phyloP scores from a whole-genome alignment of 2,113 vertebrate species.

The Notarius quadriscutis region DNA sequence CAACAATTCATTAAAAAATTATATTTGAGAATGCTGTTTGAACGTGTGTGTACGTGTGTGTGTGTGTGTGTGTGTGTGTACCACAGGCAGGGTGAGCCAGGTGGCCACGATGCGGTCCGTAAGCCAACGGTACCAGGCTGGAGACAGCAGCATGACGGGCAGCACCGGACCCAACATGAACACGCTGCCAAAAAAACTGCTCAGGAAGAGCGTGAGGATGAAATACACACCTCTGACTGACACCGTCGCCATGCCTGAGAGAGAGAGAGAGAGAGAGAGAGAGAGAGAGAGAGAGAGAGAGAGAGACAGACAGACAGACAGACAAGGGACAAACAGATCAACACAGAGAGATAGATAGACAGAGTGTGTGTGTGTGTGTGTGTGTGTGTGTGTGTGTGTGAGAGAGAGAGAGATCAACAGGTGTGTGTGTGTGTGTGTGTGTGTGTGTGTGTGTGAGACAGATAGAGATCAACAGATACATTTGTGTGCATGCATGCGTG shows the following conservation, averaged over 20 bases:
- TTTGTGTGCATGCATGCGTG: too few relatives aligned
- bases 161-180: slow-evolving; percentile 92
- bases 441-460: too few relatives aligned
- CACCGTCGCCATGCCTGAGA: slow-evolving; percentile 84
- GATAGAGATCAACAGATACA: too few relatives aligned
- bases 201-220: slow-evolving; percentile 84
- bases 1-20: neutral
- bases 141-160: slow-evolving; percentile 89
- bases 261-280: slow-evolving; percentile 41
- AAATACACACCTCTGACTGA: slow-evolving; percentile 91
- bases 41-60: neutral
- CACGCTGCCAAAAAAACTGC: slow-evolving; percentile 92
- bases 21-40: neutral
- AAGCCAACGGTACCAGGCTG: slow-evolving; percentile 95
- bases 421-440: too few relatives aligned
- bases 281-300: slow-evolving; percentile 48
- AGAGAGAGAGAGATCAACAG: too few relatives aligned
- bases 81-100: slow-evolving; percentile 96
- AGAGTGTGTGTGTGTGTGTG: too few relatives aligned
- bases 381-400: too few relatives aligned
- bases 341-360: too few relatives aligned
- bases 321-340: too few relatives aligned
- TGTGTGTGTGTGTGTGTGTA: slow-evolving; percentile 66
- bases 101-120: slow-evolving; percentile 89
- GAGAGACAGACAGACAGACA: neutral